These are phyloP conservation scores for Ephestia elutella DNA, from an alignment of 1,140 invertebrate species.

Conservation along the genomic window DNA sequence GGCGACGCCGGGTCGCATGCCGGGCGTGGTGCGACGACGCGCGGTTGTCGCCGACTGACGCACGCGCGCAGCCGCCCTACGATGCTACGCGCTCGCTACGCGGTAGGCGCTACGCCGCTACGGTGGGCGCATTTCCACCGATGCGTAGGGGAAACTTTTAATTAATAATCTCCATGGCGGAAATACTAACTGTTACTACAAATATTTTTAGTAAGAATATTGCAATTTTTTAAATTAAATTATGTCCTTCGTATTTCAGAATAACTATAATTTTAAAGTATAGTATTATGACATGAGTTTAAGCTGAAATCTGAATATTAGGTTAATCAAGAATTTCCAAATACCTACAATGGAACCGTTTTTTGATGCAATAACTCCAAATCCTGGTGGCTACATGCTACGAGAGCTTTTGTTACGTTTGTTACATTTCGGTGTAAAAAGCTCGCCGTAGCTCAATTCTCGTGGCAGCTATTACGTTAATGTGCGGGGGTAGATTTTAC, in stretches of 20 bases:
- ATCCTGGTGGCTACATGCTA: background rate
- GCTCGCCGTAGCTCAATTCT: conserved; percentile 40
- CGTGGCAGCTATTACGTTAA: conserved; percentile 53
- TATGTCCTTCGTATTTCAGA: too few relatives aligned
- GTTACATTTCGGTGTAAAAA: conserved; percentile 26
- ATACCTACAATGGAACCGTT: too few relatives aligned
- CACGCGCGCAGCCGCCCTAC: conserved; percentile 45
- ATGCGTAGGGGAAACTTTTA: conserved; percentile 9
- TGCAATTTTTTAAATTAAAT: too few relatives aligned
- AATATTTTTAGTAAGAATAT: too few relatives aligned
- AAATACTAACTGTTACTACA: too few relatives aligned
- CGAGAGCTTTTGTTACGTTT: background rate
- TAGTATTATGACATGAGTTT: too few relatives aligned
- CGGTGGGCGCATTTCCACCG: conserved; percentile 37
- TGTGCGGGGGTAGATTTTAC: conserved; percentile 49
- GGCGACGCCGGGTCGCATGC: conserved; percentile 36
- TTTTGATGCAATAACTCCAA: too few relatives aligned
- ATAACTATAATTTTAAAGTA: too few relatives aligned
- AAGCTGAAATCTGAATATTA: too few relatives aligned
- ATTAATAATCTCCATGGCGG: too few relatives aligned
- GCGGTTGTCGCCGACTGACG: conserved; percentile 53
- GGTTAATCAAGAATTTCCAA: too few relatives aligned
- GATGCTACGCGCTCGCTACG: conserved; percentile 30
- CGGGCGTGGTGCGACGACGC: conserved; percentile 47
- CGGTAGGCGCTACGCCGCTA: conserved; percentile 40